phyloP scores from a whole-genome alignment of 1,140 invertebrate species.

The Belonocnema kinseyi region DNA sequence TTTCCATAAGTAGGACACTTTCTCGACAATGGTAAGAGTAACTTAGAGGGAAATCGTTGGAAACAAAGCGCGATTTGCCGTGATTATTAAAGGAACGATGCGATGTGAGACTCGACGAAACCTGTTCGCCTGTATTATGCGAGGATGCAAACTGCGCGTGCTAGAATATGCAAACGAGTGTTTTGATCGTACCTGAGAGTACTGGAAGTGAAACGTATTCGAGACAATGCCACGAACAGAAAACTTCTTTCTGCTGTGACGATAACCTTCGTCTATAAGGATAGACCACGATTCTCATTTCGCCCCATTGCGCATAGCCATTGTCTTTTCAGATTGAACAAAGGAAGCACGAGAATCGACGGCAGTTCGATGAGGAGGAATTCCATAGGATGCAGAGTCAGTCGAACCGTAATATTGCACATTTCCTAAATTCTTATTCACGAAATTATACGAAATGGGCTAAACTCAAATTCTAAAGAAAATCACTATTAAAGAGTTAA shows the following conservation, averaged over 20 bases:
- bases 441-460: too few species aligned
- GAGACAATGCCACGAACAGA: constrained; percentile 18
- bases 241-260: constrained; percentile 10
- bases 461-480: too few species aligned
- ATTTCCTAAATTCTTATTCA: not conserved
- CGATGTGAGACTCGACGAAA: not conserved
- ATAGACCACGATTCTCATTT: constrained; percentile 25
- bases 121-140: not conserved
- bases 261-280: not conserved
- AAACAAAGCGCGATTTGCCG: constrained; percentile 18
- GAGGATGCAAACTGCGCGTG: constrained; percentile 7
- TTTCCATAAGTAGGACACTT: constrained; percentile 12
- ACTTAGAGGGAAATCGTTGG: constrained; percentile 20
- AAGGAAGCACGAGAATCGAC: not conserved
- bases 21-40: constrained; percentile 13
- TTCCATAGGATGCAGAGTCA: not conserved
- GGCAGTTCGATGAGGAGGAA: not conserved
- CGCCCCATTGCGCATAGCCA: constrained; percentile 10
- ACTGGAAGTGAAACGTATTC: constrained; percentile 11
- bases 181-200: constrained; percentile 23
- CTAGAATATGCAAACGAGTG: constrained; percentile 15
- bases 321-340: constrained; percentile 24
- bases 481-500: too few species aligned
- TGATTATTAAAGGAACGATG: constrained; percentile 26
- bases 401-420: not conserved